A percentile compares a stretch with the other conserved stretches of the same genome.
phyloP scores from a whole-genome alignment of 2,797 vertebrate genomes.

The Ammospiza maritima region DNA sequence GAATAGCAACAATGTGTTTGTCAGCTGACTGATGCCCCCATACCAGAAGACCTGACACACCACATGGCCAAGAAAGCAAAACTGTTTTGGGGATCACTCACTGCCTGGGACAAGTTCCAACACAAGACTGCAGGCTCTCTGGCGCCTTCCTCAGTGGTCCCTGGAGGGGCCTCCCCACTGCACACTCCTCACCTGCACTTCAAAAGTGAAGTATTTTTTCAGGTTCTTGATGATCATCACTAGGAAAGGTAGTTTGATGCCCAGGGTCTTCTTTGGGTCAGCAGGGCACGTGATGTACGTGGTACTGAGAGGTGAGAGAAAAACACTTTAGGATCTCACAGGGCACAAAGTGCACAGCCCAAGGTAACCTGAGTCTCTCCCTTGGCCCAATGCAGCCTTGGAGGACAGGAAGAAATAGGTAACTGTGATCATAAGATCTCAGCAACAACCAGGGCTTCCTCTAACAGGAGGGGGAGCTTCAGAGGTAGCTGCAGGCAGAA shows the following conservation, averaged over 20 bases:
- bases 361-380: background rate
- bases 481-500: background rate
- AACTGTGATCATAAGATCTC: background rate
- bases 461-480: background rate
- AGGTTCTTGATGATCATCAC: slow-evolving; percentile 99
- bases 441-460: background rate
- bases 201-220: slow-evolving; percentile 98
- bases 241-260: slow-evolving; percentile 95
- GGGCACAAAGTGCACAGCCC: background rate
- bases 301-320: slow-evolving; percentile 80
- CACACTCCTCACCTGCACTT: slow-evolving; percentile 88
- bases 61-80: background rate
- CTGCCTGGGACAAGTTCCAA: background rate
- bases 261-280: slow-evolving; percentile 95
- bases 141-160: background rate
- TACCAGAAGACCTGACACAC: background rate
- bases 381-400: background rate
- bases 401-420: background rate
- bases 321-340: background rate
- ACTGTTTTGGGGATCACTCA: background rate
- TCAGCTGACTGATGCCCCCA: background rate
- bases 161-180: background rate
- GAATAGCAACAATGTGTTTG: background rate
- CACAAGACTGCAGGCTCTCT: background rate
- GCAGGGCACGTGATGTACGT: slow-evolving; percentile 97